Evolutionary conservation across 2,888 invertebrate species (phyloP).

Genomic region (Latrodectus hesperus): DNA sequence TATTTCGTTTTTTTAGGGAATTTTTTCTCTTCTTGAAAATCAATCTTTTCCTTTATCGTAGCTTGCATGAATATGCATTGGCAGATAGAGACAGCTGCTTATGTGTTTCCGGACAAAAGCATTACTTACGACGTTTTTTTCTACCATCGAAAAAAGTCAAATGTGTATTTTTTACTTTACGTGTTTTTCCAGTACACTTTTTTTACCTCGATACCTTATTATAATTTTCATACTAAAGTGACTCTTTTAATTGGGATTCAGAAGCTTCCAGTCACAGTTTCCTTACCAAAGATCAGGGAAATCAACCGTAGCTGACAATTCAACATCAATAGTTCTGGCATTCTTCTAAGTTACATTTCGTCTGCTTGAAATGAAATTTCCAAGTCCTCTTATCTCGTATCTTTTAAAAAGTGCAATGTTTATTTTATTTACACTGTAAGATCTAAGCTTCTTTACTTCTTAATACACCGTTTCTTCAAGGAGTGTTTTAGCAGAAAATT

Average conservation of each 20-base stretch:
- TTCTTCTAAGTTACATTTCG: too few species aligned
- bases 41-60: constrained; percentile 40
- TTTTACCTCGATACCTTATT: constrained; percentile 29
- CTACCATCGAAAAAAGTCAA: neutral
- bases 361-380: too few species aligned
- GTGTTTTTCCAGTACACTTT: constrained; percentile 11
- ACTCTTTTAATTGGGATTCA: constrained; percentile 2
- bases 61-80: constrained; percentile 47
- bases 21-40: constrained; percentile 10
- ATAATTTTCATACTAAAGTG: constrained; percentile 28
- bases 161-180: constrained; percentile 1
- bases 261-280: constrained; percentile 14
- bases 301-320: constrained; percentile 35
- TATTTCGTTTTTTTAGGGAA: constrained; percentile 22
- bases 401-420: too few species aligned
- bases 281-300: constrained; percentile 30
- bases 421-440: too few species aligned
- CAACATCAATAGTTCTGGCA: too few species aligned
- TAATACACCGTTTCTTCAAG: too few species aligned
- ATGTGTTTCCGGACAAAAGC: constrained; percentile 46
- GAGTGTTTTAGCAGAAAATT: too few species aligned
- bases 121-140: constrained; percentile 36
- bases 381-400: too few species aligned
- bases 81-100: constrained; percentile 39
- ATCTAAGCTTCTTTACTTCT: too few species aligned